Conservation (phyloP, 2,888 invertebrate genomes). For the Anodontia alba region DNA sequence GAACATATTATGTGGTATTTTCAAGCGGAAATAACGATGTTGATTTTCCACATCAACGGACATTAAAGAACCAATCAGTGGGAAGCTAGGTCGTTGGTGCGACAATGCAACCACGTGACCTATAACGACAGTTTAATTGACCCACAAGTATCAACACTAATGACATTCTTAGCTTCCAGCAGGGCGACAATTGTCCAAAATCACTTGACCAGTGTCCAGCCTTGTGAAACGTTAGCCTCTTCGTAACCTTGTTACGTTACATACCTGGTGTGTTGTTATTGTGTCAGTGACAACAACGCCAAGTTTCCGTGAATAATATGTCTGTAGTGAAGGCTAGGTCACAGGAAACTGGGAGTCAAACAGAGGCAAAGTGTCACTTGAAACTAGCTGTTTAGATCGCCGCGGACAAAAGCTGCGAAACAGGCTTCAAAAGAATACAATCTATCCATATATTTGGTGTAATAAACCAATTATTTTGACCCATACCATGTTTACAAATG, state of each 20-base stretch:
- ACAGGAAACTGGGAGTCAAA: slow-evolving; percentile 2
- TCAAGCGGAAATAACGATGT: slow-evolving; percentile 3
- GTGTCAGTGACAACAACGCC: neutral
- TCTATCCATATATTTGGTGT: neutral
- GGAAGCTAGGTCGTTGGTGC: slow-evolving; percentile 7
- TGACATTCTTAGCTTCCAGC: slow-evolving; percentile 3
- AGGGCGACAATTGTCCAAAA: slow-evolving; percentile 6
- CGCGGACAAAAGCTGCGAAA: neutral
- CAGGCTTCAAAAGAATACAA: neutral
- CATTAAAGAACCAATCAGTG: slow-evolving; percentile 2
- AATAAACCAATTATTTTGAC: slow-evolving; percentile 3
- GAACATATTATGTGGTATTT: neutral
- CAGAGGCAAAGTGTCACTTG: slow-evolving; percentile 14
- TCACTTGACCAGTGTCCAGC: neutral
- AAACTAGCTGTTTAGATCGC: neutral
- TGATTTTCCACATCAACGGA: neutral
- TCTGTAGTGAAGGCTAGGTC: neutral
- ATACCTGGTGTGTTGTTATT: neutral
- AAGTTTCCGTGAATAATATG: neutral
- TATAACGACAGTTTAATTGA: slow-evolving; percentile 12
- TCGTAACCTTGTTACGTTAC: slow-evolving; percentile 8
- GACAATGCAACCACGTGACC: neutral
- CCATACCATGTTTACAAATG: neutral
- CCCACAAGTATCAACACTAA: slow-evolving; percentile 16
- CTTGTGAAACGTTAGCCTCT: slow-evolving; percentile 15